Percentiles rank a stretch among this genome's conserved stretches.
phyloP scores from a whole-genome alignment of 2,888 invertebrate species.

The Drosophila neotestacea region DNA sequence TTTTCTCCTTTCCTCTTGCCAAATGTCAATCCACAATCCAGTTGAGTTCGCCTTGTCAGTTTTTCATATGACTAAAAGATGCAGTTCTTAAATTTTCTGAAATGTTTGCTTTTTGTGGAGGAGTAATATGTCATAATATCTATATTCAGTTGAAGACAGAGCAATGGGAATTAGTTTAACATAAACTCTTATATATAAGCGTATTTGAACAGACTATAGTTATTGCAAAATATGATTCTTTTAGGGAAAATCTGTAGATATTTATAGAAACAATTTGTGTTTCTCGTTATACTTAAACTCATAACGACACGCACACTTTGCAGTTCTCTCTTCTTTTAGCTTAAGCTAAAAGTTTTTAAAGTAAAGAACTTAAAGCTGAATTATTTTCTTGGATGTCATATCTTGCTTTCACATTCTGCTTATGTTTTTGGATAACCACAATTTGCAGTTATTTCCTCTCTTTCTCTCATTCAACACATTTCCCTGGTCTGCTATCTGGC shows the following conservation, averaged over 20 bases:
- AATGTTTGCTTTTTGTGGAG: not conserved
- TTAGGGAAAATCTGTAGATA: too few relatives aligned
- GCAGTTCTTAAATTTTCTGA: constrained; percentile 22
- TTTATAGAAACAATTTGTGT: too few relatives aligned
- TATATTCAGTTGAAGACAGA: too few relatives aligned
- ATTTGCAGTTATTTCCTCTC: not conserved
- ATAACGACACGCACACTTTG: not conserved
- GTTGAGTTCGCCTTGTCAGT: constrained; percentile 23
- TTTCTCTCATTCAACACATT: not conserved
- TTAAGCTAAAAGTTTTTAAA: too few relatives aligned
- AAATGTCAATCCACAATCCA: not conserved
- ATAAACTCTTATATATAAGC: too few relatives aligned
- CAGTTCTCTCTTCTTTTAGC: not conserved
- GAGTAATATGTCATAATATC: too few relatives aligned
- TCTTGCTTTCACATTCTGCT: not conserved
- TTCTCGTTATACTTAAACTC: not conserved
- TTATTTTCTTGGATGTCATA: not conserved
- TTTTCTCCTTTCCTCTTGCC: too few relatives aligned
- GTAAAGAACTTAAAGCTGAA: not conserved
- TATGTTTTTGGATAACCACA: constrained; percentile 1
- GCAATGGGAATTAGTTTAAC: too few relatives aligned
- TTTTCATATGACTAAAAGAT: constrained; percentile 15
- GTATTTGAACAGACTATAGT: too few relatives aligned
- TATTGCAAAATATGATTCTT: too few relatives aligned
- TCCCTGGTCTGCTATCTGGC: constrained; percentile 25